These are phyloP conservation scores for Onychostoma macrolepis DNA, from an alignment of 2,113 vertebrate species.

Conservation along the genomic window DNA sequence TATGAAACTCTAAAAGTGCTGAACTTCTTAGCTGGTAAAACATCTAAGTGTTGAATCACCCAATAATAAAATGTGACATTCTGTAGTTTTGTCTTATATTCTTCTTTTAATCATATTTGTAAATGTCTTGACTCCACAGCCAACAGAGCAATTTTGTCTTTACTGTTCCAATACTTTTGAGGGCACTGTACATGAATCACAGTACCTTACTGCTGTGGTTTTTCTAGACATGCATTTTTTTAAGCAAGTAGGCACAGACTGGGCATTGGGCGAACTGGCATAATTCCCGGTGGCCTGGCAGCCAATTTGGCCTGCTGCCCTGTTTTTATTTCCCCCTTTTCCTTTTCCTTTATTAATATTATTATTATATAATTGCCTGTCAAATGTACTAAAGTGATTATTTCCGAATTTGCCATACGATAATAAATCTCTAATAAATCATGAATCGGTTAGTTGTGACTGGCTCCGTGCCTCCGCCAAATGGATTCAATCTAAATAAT, in stretches of 20 bases:
- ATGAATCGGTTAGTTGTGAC: background rate
- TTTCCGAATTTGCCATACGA: background rate
- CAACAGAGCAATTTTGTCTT: too few species aligned
- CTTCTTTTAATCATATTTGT: too few species aligned
- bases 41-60: too few species aligned
- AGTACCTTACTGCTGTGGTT: background rate
- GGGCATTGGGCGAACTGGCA: too few species aligned
- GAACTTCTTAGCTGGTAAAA: too few species aligned
- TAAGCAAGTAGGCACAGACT: background rate
- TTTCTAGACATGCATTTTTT: background rate
- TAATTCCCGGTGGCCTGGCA: too few species aligned
- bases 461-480: background rate
- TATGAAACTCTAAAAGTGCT: too few species aligned
- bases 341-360: background rate
- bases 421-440: background rate
- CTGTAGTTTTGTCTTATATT: too few species aligned
- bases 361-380: background rate
- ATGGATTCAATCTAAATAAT: background rate
- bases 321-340: background rate
- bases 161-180: too few species aligned
- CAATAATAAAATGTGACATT: too few species aligned
- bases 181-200: background rate
- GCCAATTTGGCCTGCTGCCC: background rate
- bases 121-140: too few species aligned
- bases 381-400: background rate